A percentile compares a stretch with the other conserved stretches of the same genome.
Evolutionary conservation across 2,113 vertebrate species (phyloP).

Genomic region (Numenius arquata): DNA sequence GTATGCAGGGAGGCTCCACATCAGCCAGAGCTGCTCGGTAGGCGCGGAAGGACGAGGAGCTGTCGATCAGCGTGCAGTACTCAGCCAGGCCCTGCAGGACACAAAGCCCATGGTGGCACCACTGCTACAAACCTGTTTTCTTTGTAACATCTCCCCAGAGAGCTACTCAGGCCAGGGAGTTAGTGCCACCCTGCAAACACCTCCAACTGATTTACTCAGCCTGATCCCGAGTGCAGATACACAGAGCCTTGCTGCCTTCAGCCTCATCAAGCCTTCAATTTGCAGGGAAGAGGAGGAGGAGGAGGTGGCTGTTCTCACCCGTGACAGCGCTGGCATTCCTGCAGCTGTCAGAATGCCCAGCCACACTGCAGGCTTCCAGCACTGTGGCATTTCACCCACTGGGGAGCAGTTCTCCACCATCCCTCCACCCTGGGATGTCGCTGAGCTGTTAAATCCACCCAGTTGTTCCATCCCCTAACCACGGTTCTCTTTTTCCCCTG

Average conservation of each 20-base stretch:
- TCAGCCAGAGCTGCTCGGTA: constrained; percentile 95
- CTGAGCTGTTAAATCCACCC: neutral
- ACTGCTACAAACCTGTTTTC: neutral
- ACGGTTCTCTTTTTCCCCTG: neutral
- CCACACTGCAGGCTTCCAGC: neutral
- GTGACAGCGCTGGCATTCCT: neutral
- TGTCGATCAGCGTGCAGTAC: constrained; percentile 98
- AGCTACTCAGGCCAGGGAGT: neutral
- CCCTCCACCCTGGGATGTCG: neutral
- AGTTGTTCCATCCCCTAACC: neutral
- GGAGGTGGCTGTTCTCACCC: neutral
- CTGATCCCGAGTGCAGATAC: fast-evolving
- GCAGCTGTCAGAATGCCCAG: neutral
- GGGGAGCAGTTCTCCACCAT: neutral
- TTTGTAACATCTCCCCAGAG: neutral
- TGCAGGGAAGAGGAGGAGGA: neutral
- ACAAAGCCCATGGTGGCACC: neutral
- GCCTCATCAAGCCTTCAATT: neutral
- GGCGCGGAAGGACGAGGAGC: constrained; percentile 96
- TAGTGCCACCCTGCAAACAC: neutral
- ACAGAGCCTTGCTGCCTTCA: neutral
- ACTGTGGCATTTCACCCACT: neutral
- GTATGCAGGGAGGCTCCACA: constrained; percentile 96
- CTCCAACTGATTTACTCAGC: neutral
- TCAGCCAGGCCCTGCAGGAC: constrained; percentile 87